Percentiles rank a stretch among this genome's conserved stretches.
Conservation (phyloP, 2,888 invertebrate genomes). For the Polyommatus iphigenia region DNA sequence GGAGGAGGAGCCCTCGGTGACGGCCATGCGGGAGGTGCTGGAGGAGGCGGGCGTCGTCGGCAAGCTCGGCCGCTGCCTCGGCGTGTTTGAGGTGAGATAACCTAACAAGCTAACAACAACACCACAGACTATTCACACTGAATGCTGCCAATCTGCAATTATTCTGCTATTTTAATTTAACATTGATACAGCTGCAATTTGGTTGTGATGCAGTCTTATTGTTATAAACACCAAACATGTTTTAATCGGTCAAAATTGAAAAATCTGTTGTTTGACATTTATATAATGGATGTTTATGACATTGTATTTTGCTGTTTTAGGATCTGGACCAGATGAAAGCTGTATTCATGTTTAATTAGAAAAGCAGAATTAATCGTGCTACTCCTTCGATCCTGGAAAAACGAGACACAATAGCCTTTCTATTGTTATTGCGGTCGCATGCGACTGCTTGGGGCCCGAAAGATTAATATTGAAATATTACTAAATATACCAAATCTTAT, state of each 20-base stretch:
- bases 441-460: too few species aligned
- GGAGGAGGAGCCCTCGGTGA: conserved; percentile 92
- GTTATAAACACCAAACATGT: background rate
- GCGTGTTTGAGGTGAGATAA: conserved; percentile 92
- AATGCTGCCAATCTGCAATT: background rate
- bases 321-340: too few species aligned
- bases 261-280: too few species aligned
- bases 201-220: background rate
- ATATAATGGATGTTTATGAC: too few species aligned
- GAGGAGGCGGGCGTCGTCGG: conserved; percentile 98
- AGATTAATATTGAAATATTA: too few species aligned
- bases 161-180: background rate
- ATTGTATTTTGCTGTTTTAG: too few species aligned
- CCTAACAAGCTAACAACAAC: conserved; percentile 24
- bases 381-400: too few species aligned
- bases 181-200: background rate
- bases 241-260: background rate
- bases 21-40: conserved; percentile 95
- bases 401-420: too few species aligned
- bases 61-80: conserved; percentile 92
- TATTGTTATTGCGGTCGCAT: too few species aligned
- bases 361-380: too few species aligned
- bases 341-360: too few species aligned
- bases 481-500: too few species aligned
- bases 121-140: background rate